Base-by-base conservation (phyloP, 2,113 vertebrate species). In the Ophiodon elongatus region DNA sequence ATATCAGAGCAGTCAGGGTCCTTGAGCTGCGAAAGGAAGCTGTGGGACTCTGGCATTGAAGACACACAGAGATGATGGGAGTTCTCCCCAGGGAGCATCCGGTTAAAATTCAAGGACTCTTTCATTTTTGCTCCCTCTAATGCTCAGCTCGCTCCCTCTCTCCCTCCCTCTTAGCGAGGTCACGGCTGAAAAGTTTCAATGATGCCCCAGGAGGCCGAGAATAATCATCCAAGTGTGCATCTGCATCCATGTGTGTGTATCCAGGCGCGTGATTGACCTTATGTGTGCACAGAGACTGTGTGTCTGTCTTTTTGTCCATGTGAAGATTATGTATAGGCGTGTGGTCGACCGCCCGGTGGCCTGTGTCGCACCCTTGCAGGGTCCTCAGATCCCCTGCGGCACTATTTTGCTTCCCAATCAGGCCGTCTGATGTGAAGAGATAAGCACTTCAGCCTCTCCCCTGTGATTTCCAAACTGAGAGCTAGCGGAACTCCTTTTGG, bases 51-150 rank as follows among this genome's bases (percentile, higher is more conserved):
- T 52, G 79, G 76, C 83, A 76, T 19, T 73, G 79, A 88, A 85
- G 84, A 85, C 68, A 91, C 75, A 83, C 75, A 79, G 76, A 62
- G 85, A 87, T 75, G 83, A 91, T 89, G 80, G 86, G 71, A 87
- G 54, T 45, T 73, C 84, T 90, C 91, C 88, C 80, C n/a, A 1
- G 76, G 87, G 89, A 85, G 80, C 80, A 76, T 75, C 80, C 66
- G 70, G 81, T 91, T 84, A 76, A 92, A 92, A 92, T 90, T 93
- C 91, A 92, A 93, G 86, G 80, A 85, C 91, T 90, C 86, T 70
- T 69, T 83, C 65, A 41, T 79, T 86, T 85, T 75, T 23, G 5
- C n/a, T 85, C 80, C 83, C 78, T 80, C 31, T 66, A 86, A 86
- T 83, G 74, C 80, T 76, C 52, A 66, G 83, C 77, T 66, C 14